Percentiles rank a stretch among this genome's conserved stretches.
These are phyloP conservation scores for Dichetophora obliterata DNA, from an alignment of 2,888 invertebrate species.

Conservation along the genomic window DNA sequence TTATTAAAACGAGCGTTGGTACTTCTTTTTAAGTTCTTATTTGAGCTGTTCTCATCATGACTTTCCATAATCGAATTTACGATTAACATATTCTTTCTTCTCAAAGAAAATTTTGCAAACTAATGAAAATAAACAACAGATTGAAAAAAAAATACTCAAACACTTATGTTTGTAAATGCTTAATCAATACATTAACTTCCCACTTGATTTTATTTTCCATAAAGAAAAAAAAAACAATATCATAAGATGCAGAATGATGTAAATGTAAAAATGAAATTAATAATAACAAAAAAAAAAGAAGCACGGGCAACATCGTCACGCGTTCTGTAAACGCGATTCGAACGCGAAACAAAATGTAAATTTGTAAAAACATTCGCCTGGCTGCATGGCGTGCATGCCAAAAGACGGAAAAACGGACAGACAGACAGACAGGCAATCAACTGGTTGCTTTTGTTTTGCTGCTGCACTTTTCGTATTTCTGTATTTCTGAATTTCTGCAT, in stretches of 20 bases:
- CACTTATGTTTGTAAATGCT: background rate
- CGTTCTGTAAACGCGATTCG: slow-evolving; percentile 50
- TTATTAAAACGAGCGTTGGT: no score
- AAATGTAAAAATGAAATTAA: slow-evolving; percentile 18
- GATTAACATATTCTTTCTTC: background rate
- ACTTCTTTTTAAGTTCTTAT: no score
- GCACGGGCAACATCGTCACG: slow-evolving; percentile 41
- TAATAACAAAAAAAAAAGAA: slow-evolving; percentile 12
- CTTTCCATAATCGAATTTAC: no score
- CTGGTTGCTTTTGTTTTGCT: slow-evolving; percentile 51
- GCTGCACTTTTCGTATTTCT: slow-evolving; percentile 47
- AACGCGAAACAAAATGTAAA: slow-evolving; percentile 46
- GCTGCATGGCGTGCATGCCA: slow-evolving; percentile 29
- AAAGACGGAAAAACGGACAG: slow-evolving; percentile 40
- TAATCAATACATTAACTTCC: no score
- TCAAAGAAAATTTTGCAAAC: background rate
- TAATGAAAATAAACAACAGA: background rate
- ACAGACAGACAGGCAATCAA: slow-evolving; percentile 50
- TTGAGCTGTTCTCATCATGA: no score
- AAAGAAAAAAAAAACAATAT: background rate
- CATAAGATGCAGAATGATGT: background rate
- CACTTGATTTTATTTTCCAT: background rate
- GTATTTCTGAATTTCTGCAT: slow-evolving; percentile 36
- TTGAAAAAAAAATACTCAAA: background rate
- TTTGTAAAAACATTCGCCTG: background rate